These are phyloP conservation scores for Thalassaphorura encarpata DNA, from an alignment of 1,140 invertebrate genomes.

Conservation along the genomic window DNA sequence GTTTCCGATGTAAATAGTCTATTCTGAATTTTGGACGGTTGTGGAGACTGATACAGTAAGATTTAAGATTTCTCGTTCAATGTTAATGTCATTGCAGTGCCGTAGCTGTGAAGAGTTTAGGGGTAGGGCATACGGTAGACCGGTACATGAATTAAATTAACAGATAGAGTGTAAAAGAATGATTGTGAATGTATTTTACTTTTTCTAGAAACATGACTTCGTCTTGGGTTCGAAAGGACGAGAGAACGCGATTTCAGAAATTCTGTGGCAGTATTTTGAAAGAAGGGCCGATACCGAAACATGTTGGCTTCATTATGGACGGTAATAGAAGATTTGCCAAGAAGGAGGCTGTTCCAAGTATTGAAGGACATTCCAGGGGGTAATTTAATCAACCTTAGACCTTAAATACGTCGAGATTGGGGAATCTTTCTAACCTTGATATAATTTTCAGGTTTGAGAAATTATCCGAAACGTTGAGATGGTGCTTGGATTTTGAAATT, in stretches of 20 bases:
- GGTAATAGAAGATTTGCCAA: slow-evolving; percentile 92
- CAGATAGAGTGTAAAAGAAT: too few species aligned
- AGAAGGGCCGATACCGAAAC: slow-evolving; percentile 71
- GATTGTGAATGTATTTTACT: too few species aligned
- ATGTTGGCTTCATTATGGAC: slow-evolving; percentile 98
- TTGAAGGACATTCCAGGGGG: slow-evolving; percentile 80
- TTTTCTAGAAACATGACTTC: too few species aligned
- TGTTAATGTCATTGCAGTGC: too few species aligned
- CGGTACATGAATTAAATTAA: too few species aligned
- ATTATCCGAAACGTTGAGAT: slow-evolving; percentile 83
- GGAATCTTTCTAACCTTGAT: neutral
- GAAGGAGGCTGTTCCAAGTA: slow-evolving; percentile 62
- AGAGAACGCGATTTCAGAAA: slow-evolving; percentile 62
- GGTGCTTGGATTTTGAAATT: slow-evolving; percentile 61
- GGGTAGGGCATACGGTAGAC: too few species aligned
- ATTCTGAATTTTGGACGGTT: neutral
- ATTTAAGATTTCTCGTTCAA: too few species aligned
- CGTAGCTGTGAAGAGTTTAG: too few species aligned
- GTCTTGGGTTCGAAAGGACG: slow-evolving; percentile 69
- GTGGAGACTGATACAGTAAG: too few species aligned
- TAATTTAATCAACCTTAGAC: too few species aligned
- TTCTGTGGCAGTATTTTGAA: slow-evolving; percentile 67
- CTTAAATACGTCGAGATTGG: neutral
- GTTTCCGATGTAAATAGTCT: neutral
- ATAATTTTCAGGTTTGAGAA: slow-evolving; percentile 64